A percentile compares a stretch with the other conserved stretches of the same genome.
phyloP scores from a whole-genome alignment of 2,888 invertebrate species.

The Pinctada fucata region DNA sequence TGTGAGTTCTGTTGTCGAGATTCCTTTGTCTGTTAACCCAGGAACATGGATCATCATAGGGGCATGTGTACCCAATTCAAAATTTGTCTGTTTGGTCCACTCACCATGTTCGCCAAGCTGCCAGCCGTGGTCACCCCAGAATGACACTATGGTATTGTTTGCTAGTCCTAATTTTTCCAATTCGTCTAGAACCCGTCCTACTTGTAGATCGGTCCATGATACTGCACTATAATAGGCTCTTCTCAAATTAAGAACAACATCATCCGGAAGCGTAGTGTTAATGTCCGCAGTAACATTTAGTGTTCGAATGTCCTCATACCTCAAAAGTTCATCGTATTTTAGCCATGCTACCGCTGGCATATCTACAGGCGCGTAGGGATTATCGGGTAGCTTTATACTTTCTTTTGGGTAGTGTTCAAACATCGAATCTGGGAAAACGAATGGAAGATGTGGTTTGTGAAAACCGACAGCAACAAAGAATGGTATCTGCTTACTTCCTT shows the following conservation, averaged over 20 bases:
- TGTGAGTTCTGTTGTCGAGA: conserved; percentile 51
- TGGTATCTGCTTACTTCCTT: conserved; percentile 77
- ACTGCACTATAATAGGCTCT: conserved; percentile 56
- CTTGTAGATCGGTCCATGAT: conserved; percentile 50
- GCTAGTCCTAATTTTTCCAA: conserved; percentile 45
- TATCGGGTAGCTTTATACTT: conserved; percentile 49
- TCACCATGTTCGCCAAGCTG: conserved; percentile 63
- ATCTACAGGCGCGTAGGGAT: conserved; percentile 53
- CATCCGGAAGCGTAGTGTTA: conserved; percentile 57
- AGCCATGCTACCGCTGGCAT: conserved; percentile 63
- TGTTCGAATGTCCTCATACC: conserved; percentile 47
- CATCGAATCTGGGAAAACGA: conserved; percentile 87
- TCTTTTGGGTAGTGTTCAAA: conserved; percentile 80
- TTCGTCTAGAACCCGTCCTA: conserved; percentile 47
- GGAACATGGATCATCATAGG: conserved; percentile 64
- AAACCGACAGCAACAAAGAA: conserved; percentile 91
- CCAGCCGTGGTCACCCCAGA: conserved; percentile 63
- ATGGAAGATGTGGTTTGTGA: conserved; percentile 93
- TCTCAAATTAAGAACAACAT: conserved; percentile 45
- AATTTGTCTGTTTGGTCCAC: conserved; percentile 64
- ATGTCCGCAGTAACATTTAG: conserved; percentile 52
- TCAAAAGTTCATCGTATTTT: conserved; percentile 50
- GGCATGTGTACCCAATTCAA: conserved; percentile 61
- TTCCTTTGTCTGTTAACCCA: conserved; percentile 55
- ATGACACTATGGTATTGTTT: conserved; percentile 55